Evolutionary conservation across 2,888 invertebrate species (phyloP).

Genomic region (Corythucha ciliata): DNA sequence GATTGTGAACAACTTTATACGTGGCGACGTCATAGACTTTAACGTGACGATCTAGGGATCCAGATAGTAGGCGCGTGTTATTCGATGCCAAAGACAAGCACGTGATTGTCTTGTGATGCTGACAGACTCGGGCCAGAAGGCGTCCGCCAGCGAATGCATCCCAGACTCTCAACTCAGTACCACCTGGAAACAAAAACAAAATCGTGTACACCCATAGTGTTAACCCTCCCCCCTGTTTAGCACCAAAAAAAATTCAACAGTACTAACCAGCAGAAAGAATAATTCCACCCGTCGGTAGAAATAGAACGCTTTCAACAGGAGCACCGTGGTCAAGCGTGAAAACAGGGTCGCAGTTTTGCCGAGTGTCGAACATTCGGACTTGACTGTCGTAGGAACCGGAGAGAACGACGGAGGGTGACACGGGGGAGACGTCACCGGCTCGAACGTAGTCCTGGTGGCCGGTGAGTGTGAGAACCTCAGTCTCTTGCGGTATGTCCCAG

Average conservation of each 20-base stretch:
- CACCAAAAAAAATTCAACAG: no score
- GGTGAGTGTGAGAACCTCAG: conserved; percentile 53
- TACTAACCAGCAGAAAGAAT: conserved; percentile 70
- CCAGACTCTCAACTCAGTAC: conserved; percentile 86
- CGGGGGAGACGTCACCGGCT: conserved; percentile 70
- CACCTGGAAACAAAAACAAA: conserved; percentile 46
- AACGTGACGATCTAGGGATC: conserved; percentile 84
- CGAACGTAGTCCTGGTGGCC: conserved; percentile 75
- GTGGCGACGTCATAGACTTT: conserved; percentile 83
- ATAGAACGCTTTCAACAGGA: conserved; percentile 80
- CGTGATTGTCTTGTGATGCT: conserved; percentile 94
- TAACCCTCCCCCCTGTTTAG: no score
- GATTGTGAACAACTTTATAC: conserved; percentile 77
- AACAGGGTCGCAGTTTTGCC: conserved; percentile 55
- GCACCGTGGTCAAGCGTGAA: conserved; percentile 74
- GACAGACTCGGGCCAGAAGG: conserved; percentile 69
- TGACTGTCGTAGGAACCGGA: conserved; percentile 85
- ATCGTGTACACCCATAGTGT: not conserved
- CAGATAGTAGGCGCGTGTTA: conserved; percentile 74
- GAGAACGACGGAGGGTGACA: conserved; percentile 62
- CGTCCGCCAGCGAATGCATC: conserved; percentile 82
- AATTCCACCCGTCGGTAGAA: conserved; percentile 80
- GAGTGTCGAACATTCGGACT: conserved; percentile 77
- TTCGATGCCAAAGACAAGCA: conserved; percentile 71
- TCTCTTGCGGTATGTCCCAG: conserved; percentile 89